Evolutionary conservation across 1,140 invertebrate genomes (phyloP), one percentile per base, ranked within the genome.

Genomic region (Bombus pascuorum): DNA sequence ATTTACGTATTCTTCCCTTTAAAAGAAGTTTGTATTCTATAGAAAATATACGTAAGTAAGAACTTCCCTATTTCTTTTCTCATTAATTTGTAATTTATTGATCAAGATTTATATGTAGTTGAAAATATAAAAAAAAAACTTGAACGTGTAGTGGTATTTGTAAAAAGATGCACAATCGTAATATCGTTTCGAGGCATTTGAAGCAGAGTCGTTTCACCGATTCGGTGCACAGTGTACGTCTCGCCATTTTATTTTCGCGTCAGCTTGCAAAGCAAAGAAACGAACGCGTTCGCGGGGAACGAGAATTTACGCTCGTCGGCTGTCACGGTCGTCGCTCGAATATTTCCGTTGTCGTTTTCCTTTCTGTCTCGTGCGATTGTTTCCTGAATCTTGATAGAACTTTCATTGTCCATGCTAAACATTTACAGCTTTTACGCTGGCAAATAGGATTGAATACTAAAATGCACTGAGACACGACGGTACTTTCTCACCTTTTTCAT

Each of bases 271-370:
- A 68, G 68, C 77, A 59, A 72, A 59, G 37, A 62, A 39, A n/a
- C 53, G 42, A 32, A 84, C 39, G 83, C 22, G 57, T 42, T 39
- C 57, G 32, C 12, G 22, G 22, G 47, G 10, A 47, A 42, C 12
- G 59, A 59, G 84, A 75, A 81, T 66, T 81, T 81, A 81, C 44
- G 70, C 84, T 75, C 84, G 84, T 28, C 71, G 22, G 78, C 84
- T 68, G 57, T 62, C 65, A n/a, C 22, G 34, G 32, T 47, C 25
- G 34, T 47, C 32, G 42, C 28, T 66, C 53, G 28, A 73, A 66
- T 39, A 34, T 13, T 59, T 71, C 66, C 59, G 44, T 22, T 39
- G 6, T 5, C 62, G 22, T 39, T 76, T 76, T 81, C 28, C 34
- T 39, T 42, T 34, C 25, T 28, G 2, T 37, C 28, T 10, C 18